Percentiles rank a stretch among this genome's conserved stretches.
These are phyloP conservation scores for Orycteropus afer DNA, from an alignment of 2,113 vertebrate species.

Conservation along the genomic window DNA sequence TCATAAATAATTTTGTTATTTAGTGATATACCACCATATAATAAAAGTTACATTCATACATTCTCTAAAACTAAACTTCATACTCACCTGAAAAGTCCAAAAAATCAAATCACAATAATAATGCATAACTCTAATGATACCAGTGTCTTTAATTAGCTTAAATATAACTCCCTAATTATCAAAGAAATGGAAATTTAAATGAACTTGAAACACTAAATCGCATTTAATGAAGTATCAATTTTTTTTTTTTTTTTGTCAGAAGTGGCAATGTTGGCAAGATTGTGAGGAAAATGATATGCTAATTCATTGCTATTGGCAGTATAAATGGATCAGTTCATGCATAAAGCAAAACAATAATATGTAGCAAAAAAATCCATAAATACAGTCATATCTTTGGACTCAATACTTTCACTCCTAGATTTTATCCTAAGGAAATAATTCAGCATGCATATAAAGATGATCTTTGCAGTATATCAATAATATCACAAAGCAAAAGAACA, in stretches of 20 bases:
- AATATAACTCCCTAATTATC: constrained; percentile 53
- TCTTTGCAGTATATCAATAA: background rate
- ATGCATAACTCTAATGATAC: constrained; percentile 26
- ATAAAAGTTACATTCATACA: constrained; percentile 41
- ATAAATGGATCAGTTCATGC: background rate
- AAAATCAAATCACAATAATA: constrained; percentile 43
- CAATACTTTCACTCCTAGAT: background rate
- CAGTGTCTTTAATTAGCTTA: constrained; percentile 57
- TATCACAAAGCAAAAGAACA: background rate
- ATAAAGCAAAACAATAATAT: constrained; percentile 25
- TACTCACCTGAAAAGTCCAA: constrained; percentile 21
- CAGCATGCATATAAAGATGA: background rate
- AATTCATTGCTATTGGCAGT: background rate
- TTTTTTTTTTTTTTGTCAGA: constrained; percentile 15
- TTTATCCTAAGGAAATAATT: constrained; percentile 35
- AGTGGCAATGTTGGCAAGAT: background rate
- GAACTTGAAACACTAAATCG: constrained; percentile 47
- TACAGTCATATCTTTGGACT: background rate
- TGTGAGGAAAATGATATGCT: constrained; percentile 20
- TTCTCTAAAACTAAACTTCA: constrained; percentile 52
- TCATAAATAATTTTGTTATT: constrained; percentile 67
- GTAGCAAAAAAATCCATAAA: background rate
- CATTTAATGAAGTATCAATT: constrained; percentile 25
- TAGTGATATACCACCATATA: constrained; percentile 44
- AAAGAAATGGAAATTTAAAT: constrained; percentile 66